A percentile compares a stretch with the other conserved stretches of the same genome.
Conservation (phyloP, 2,797 vertebrate genomes). For the Pachyuromys duprasi region DNA sequence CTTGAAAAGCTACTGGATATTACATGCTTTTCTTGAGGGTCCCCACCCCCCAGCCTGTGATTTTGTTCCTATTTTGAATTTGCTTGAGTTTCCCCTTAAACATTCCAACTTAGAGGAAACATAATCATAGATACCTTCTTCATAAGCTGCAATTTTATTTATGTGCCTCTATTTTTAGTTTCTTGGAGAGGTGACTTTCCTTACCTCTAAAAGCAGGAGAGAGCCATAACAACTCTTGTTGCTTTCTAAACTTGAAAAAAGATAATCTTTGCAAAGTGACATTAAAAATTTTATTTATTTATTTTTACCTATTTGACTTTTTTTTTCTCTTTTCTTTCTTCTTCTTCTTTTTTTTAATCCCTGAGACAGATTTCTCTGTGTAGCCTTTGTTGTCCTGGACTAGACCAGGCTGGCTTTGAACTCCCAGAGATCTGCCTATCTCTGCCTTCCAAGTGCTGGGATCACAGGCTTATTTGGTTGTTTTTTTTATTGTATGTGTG, state of each 20-base stretch:
- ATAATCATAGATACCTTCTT: slow-evolving; percentile 37
- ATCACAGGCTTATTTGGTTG: background rate
- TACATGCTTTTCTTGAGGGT: background rate
- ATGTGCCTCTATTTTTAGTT: slow-evolving; percentile 67
- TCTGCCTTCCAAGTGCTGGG: too few relatives aligned
- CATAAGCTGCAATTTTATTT: slow-evolving; percentile 67
- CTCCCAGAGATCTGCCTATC: too few relatives aligned
- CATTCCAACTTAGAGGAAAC: background rate
- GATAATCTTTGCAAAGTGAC: slow-evolving; percentile 12
- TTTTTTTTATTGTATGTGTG: background rate
- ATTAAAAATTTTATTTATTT: background rate
- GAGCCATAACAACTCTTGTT: slow-evolving; percentile 18
- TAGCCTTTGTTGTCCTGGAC: too few relatives aligned
- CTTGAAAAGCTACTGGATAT: slow-evolving; percentile 15
- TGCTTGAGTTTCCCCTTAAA: slow-evolving; percentile 25
- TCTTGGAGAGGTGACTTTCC: slow-evolving; percentile 57
- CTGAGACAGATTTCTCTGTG: too few relatives aligned
- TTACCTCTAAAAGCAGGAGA: slow-evolving; percentile 42
- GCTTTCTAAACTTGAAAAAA: background rate
- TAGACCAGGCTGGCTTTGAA: too few relatives aligned
- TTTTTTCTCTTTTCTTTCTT: too few relatives aligned
- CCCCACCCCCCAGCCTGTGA: background rate
- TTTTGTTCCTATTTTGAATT: slow-evolving; percentile 49
- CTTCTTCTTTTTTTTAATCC: too few relatives aligned
- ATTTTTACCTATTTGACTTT: too few relatives aligned